Conservation (phyloP, 2,888 invertebrate genomes). For the Lobophora halterata region DNA sequence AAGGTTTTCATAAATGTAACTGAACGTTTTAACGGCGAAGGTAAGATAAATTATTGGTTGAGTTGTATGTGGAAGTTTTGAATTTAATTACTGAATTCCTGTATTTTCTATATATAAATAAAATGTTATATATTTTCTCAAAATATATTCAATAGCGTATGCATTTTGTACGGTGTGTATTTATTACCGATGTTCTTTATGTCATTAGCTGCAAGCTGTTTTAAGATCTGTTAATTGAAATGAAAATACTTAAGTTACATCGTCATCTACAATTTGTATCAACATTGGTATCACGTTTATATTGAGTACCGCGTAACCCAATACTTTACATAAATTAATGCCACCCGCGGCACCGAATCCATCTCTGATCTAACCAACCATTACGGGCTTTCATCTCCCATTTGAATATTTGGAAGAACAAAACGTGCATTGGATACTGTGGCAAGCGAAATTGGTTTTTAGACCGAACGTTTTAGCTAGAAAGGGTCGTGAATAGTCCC, state of each 20-base stretch:
- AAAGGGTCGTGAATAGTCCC: slow-evolving; percentile 47
- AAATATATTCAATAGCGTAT: neutral
- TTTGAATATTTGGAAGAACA: slow-evolving; percentile 68
- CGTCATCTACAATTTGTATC: slow-evolving; percentile 55
- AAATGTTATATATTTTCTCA: slow-evolving; percentile 16
- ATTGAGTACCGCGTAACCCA: slow-evolving; percentile 64
- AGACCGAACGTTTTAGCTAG: slow-evolving; percentile 39
- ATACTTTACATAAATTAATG: slow-evolving; percentile 72
- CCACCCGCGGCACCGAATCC: slow-evolving; percentile 47
- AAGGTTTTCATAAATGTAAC: neutral
- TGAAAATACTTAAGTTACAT: slow-evolving; percentile 33
- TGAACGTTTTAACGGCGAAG: no score
- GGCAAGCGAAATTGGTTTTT: slow-evolving; percentile 46
- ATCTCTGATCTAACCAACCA: slow-evolving; percentile 68
- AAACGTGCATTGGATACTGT: slow-evolving; percentile 52
- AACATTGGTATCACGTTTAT: slow-evolving; percentile 69
- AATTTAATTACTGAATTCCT: no score
- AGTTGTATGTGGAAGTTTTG: no score
- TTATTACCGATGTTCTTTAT: no score
- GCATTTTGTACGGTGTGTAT: neutral
- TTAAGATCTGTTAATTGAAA: neutral
- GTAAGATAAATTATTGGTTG: no score
- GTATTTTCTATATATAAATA: no score
- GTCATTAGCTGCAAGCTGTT: no score
- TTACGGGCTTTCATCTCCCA: slow-evolving; percentile 59